A percentile compares a stretch with the other conserved stretches of the same genome.
Evolutionary conservation across 2,888 invertebrate species (phyloP).

Genomic region (Heteromyza rotundicornis): DNA sequence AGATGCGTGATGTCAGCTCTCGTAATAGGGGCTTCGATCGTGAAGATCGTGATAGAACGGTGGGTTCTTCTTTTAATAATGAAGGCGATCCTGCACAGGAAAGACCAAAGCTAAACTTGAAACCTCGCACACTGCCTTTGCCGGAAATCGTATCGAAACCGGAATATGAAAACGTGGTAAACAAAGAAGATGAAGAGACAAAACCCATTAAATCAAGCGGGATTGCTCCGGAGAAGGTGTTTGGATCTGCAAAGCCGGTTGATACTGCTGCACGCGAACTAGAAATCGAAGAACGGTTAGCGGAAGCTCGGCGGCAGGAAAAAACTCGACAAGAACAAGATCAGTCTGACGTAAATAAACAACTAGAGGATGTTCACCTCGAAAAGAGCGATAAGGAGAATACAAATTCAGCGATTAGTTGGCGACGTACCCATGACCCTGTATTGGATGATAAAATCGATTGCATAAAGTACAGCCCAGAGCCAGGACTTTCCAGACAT

Average conservation of each 20-base stretch:
- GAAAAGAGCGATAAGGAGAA: constrained; percentile 56
- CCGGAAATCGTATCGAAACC: constrained; percentile 64
- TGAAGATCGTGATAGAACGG: constrained; percentile 52
- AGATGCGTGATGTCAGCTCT: constrained; percentile 59
- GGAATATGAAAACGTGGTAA: constrained; percentile 56
- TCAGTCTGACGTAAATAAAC: constrained; percentile 38
- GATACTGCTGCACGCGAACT: constrained; percentile 89
- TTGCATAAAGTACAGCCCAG: constrained; percentile 47
- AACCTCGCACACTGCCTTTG: constrained; percentile 79
- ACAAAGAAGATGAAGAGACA: not conserved
- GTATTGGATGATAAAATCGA: constrained; percentile 30
- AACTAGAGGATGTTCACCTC: constrained; percentile 45
- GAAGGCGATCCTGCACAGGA: constrained; percentile 39
- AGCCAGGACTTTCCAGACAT: constrained; percentile 33
- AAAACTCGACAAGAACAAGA: constrained; percentile 45
- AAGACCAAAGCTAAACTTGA: constrained; percentile 79
- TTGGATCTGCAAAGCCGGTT: constrained; percentile 94
- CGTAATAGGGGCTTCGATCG: constrained; percentile 59
- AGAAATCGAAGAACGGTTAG: constrained; percentile 88
- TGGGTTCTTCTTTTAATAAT: constrained; percentile 25
- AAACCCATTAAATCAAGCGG: constrained; percentile 56
- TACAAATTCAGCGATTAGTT: constrained; percentile 49
- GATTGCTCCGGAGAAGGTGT: constrained; percentile 76
- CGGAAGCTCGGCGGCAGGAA: constrained; percentile 65
- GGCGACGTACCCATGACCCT: constrained; percentile 50